phyloP scores from a whole-genome alignment of 1,140 invertebrate genomes.

The Diorhabda elongata region DNA sequence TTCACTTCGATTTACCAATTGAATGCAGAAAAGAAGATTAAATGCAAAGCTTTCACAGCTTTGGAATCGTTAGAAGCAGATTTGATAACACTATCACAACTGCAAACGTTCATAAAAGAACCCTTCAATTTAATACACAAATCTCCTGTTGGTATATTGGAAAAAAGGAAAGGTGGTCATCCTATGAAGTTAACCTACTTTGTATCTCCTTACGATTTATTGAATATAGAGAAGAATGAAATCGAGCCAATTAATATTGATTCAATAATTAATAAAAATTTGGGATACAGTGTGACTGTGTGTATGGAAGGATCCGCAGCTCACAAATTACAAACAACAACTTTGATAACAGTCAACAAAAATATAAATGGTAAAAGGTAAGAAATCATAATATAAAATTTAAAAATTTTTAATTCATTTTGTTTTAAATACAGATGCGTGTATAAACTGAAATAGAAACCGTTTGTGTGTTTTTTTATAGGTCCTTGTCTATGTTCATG shows the following conservation, averaged over 20 bases:
- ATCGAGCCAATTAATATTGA: conserved; percentile 72
- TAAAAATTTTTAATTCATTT: too few species aligned
- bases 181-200: conserved; percentile 93
- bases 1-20: conserved; percentile 89
- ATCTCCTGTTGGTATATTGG: conserved; percentile 80
- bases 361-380: conserved; percentile 74
- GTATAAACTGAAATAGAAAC: too few species aligned
- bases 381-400: conserved; percentile 3
- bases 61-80: conserved; percentile 89
- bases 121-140: conserved; percentile 84
- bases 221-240: conserved; percentile 71
- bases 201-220: conserved; percentile 88
- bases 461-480: too few species aligned
- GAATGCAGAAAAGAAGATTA: conserved; percentile 91
- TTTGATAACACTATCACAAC: conserved; percentile 76
- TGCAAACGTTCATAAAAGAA: conserved; percentile 69
- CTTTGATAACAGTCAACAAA: conserved; percentile 72
- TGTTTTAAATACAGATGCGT: too few species aligned
- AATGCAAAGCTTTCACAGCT: conserved; percentile 88
- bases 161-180: conserved; percentile 74
- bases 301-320: conserved; percentile 84
- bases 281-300: conserved; percentile 85
- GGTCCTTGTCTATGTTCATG: too few species aligned
- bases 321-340: conserved; percentile 80
- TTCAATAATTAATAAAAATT: conserved; percentile 61